Base-by-base conservation (phyloP, 2,888 invertebrate species). In the Scelioninae gen. 2 region DNA sequence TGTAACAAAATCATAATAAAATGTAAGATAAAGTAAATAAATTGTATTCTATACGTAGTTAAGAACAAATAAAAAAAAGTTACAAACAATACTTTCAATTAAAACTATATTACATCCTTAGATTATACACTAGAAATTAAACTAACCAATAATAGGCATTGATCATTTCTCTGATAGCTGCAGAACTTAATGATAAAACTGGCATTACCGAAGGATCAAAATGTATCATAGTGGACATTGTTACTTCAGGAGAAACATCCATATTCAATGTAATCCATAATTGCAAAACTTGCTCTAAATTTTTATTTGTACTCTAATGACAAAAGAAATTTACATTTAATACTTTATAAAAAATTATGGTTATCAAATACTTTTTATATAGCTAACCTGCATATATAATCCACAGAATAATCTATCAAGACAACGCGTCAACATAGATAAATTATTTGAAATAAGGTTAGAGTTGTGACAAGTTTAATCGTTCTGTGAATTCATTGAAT, bases 191-290 rank as follows among this genome's bases (percentile, higher is more conserved):
- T 0, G 90, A 89, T 74, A 93, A 91, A 63, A 89, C 88, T 0
- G 93, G 93, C 43, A 88, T 87, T 39, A 89, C 86, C 3, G 88
- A 88, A 2, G 90, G 88, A 76, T 89, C 89, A 74, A 91, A 90
- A 37, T 89, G 89, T n/a, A 87, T 76, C 0, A 80, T 76, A n/a
- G 55, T 78, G 10, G 72, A 61, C 9, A 60, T 76, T 28, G 83
- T 76, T 43, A 81, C 78, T 70, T 84, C 89, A 82, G 88, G 88
- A 85, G 84, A 86, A 80, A 67, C 88, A 85, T 86, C 93, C 89
- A 90, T 86, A 77, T 95, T 95, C 73, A 96, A 87, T 1, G 94
- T 95, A 74, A 96, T 88, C 95, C 96, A 96, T 77, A 96, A 88
- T 77, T 95, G 93, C 33, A 96, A 88, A 50, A 95, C 92, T 82